Evolutionary conservation across 2,888 invertebrate genomes (phyloP).

Genomic region (Adelphocoris suturalis): DNA sequence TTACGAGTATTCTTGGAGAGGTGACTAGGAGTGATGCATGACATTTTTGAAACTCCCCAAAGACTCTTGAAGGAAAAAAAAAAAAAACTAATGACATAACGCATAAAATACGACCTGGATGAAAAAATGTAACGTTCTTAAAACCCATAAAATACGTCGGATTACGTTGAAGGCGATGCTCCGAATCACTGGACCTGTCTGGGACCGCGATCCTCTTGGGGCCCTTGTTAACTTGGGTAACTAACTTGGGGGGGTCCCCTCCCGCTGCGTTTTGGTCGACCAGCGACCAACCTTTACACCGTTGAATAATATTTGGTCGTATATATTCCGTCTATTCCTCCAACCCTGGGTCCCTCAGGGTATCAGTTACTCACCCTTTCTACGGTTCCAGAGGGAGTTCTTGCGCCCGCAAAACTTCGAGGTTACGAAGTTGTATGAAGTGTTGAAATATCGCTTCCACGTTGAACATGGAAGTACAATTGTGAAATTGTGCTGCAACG

Average conservation of each 20-base stretch:
- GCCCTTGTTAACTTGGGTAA: conserved; percentile 2
- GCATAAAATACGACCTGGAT: conserved; percentile 7
- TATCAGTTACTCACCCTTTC: not conserved
- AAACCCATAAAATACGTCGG: not conserved
- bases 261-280: not conserved
- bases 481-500: too few species aligned
- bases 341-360: not conserved
- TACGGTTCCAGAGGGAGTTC: not conserved
- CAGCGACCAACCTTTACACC: conserved; percentile 3
- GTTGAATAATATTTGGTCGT: conserved; percentile 27
- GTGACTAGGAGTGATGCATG: too few species aligned
- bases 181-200: not conserved
- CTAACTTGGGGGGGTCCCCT: not conserved
- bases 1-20: too few species aligned
- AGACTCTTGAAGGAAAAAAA: not conserved
- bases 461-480: too few species aligned
- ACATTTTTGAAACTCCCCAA: too few species aligned
- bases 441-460: not conserved
- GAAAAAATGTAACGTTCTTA: not conserved
- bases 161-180: not conserved
- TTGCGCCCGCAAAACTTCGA: not conserved
- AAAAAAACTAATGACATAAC: not conserved
- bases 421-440: not conserved
- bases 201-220: not conserved
- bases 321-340: not conserved